Conservation (phyloP, 2,888 invertebrate genomes). For the Rhogogaster chlorosoma region DNA sequence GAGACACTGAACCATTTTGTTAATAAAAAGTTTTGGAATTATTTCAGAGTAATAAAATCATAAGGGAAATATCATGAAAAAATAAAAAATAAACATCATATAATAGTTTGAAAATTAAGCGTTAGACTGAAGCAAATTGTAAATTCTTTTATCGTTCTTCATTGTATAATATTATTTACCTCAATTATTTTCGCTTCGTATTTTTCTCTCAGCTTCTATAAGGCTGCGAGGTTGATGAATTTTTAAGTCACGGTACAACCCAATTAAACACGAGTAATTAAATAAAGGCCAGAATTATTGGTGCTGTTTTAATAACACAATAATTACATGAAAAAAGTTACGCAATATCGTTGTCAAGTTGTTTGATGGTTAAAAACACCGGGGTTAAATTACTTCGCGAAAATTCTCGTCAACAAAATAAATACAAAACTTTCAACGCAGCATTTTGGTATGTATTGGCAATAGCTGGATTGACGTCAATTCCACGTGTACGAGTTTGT, state of each 20-base stretch:
- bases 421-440: background rate
- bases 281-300: background rate
- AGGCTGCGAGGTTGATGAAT: background rate
- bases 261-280: slow-evolving; percentile 6
- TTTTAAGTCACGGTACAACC: background rate
- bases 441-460: slow-evolving; percentile 22
- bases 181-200: background rate
- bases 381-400: background rate
- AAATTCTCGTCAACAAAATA: background rate
- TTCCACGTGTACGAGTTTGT: background rate
- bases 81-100: background rate
- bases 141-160: slow-evolving; percentile 19
- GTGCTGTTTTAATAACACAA: background rate
- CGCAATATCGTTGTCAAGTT: background rate
- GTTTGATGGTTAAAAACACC: background rate
- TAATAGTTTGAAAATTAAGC: background rate
- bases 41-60: background rate
- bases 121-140: background rate
- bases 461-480: background rate
- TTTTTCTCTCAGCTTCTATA: background rate
- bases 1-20: background rate
- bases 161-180: background rate
- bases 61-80: background rate
- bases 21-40: background rate
- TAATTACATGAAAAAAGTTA: background rate